phyloP scores from a whole-genome alignment of 2,113 vertebrate species.

The Carlito syrichta region DNA sequence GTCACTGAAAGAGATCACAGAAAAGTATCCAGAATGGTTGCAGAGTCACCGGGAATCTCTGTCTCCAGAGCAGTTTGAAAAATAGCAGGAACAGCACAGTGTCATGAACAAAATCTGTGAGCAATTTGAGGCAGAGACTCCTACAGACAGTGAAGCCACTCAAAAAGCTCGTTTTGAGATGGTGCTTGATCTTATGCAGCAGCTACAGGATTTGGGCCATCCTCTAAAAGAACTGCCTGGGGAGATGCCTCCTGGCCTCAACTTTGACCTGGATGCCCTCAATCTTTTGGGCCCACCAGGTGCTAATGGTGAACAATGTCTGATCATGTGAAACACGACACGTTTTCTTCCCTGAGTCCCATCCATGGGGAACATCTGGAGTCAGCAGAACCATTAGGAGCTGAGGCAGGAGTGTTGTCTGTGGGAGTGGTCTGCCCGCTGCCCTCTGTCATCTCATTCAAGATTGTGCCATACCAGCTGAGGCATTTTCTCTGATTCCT shows the following conservation, averaged over 20 bases:
- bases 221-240: constrained; percentile 95
- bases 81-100: constrained; percentile 89
- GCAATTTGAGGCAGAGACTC: constrained; percentile 89
- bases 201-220: constrained; percentile 94
- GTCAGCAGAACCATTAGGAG: constrained; percentile 19
- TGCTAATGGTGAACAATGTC: constrained; percentile 88
- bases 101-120: constrained; percentile 92
- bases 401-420: constrained; percentile 32
- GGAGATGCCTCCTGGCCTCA: constrained; percentile 92
- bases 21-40: constrained; percentile 82
- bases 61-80: constrained; percentile 85
- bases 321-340: constrained; percentile 88
- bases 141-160: constrained; percentile 71
- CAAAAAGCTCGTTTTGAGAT: constrained; percentile 86
- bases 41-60: constrained; percentile 81
- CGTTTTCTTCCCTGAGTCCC: constrained; percentile 9
- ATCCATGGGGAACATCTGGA: constrained; percentile 53
- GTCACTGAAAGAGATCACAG: constrained; percentile 94
- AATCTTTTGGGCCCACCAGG: constrained; percentile 84
- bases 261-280: constrained; percentile 91
- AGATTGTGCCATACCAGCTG: constrained; percentile 52
- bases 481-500: constrained; percentile 17
- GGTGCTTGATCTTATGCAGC: constrained; percentile 95
- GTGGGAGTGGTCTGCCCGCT: constrained; percentile 10
- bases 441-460: constrained; percentile 15